Conservation (phyloP, 2,888 invertebrate species). For the Campoplex capitator region DNA sequence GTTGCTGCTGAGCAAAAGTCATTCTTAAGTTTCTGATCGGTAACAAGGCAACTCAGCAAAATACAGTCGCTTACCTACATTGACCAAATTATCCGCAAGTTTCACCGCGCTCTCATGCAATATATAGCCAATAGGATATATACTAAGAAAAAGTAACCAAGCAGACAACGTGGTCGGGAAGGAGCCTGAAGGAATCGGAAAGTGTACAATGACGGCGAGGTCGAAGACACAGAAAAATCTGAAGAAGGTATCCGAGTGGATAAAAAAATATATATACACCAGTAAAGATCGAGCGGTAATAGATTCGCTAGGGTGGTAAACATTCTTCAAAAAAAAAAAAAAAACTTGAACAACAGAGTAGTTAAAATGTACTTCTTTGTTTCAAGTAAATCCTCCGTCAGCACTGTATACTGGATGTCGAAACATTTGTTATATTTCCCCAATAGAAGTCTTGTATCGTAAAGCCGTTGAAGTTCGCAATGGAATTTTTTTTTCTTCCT, state of each 20-base stretch:
- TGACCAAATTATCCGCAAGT: not conserved
- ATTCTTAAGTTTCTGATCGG: not conserved
- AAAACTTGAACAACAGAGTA: not conserved
- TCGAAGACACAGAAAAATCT: not conserved
- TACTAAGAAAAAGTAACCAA: not conserved
- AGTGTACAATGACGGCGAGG: not conserved
- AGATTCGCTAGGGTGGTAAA: not conserved
- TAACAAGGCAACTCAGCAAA: not conserved
- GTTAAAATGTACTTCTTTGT: not conserved
- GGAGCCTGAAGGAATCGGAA: not conserved
- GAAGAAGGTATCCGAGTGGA: not conserved
- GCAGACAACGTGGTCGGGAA: not conserved
- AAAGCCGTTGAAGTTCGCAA: too few relatives aligned
- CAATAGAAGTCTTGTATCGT: too few relatives aligned
- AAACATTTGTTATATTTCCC: too few relatives aligned
- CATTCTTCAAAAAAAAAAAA: not conserved
- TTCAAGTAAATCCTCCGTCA: too few relatives aligned
- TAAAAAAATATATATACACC: not conserved
- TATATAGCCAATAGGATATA: not conserved
- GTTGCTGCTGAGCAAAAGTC: not conserved
- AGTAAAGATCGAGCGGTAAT: not conserved
- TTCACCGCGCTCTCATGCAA: not conserved
- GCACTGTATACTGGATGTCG: too few relatives aligned
- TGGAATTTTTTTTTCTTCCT: too few relatives aligned
- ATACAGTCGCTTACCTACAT: not conserved